Evolutionary conservation across 2,888 invertebrate species (phyloP).

Genomic region (Cryptus armator): DNA sequence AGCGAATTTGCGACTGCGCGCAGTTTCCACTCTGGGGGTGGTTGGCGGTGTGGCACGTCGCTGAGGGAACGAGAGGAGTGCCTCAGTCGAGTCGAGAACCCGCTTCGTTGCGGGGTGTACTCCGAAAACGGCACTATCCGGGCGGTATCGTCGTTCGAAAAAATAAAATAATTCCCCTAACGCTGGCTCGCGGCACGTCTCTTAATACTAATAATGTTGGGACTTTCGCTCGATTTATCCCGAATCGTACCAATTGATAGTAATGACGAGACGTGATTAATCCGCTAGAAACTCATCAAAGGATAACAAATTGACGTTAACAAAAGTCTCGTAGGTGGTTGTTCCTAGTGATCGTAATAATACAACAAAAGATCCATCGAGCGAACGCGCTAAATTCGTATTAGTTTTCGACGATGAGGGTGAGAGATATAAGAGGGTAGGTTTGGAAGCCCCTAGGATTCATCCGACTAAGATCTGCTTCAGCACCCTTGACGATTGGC

Average conservation of each 20-base stretch:
- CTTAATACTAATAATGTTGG: conserved; percentile 15
- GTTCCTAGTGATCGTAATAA: conserved; percentile 41
- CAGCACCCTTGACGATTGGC: conserved; percentile 47
- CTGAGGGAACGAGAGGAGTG: conserved; percentile 78
- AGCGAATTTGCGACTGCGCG: conserved; percentile 80
- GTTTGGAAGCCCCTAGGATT: conserved; percentile 34
- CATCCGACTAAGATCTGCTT: conserved; percentile 13
- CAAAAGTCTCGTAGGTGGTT: background rate
- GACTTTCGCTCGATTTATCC: conserved; percentile 20
- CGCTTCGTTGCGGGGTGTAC: conserved; percentile 80
- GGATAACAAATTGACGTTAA: background rate
- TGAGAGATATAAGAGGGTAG: conserved; percentile 47
- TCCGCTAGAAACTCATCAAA: conserved; percentile 17
- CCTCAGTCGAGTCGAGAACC: conserved; percentile 82
- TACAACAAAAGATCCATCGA: conserved; percentile 40
- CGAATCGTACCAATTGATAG: conserved; percentile 7
- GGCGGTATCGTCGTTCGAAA: conserved; percentile 53
- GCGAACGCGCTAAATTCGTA: conserved; percentile 41
- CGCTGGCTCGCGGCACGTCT: background rate
- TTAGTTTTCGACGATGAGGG: conserved; percentile 49
- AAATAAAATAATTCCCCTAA: background rate
- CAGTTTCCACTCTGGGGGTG: conserved; percentile 72
- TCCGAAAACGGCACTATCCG: conserved; percentile 67
- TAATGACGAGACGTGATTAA: conserved; percentile 35
- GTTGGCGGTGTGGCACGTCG: conserved; percentile 74